Evolutionary conservation across 2,113 vertebrate genomes (phyloP).

Genomic region (Petrocephalus zakoni): DNA sequence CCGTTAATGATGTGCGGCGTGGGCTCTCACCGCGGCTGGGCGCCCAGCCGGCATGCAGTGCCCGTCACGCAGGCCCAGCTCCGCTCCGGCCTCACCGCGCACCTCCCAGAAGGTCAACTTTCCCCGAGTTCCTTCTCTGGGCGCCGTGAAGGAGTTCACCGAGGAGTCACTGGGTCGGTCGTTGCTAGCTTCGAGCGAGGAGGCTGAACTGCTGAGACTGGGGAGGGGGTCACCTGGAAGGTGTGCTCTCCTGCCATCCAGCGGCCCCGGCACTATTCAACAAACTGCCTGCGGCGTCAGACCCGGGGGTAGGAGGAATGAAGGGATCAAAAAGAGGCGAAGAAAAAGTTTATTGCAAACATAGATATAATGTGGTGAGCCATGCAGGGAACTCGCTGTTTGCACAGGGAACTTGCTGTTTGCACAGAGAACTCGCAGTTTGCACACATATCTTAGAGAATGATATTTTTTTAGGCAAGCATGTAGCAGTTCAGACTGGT

Average conservation of each 20-base stretch:
- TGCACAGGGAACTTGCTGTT: background rate
- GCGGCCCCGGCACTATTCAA: background rate
- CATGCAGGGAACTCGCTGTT: background rate
- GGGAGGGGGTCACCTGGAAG: background rate
- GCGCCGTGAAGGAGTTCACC: slow-evolving; percentile 50
- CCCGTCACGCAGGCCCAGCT: background rate
- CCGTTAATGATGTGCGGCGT: background rate
- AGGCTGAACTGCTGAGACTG: slow-evolving; percentile 26
- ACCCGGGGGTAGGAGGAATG: slow-evolving; percentile 47
- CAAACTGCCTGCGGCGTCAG: slow-evolving; percentile 1
- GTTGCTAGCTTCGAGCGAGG: slow-evolving; percentile 41
- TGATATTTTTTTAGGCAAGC: background rate
- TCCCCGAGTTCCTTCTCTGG: slow-evolving; percentile 34
- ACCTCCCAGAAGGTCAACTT: slow-evolving; percentile 25
- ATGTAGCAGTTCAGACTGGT: background rate
- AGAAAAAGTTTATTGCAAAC: slow-evolving; percentile 18
- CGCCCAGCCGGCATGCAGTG: background rate
- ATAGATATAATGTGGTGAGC: background rate
- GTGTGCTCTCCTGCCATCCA: background rate
- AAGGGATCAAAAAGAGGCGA: background rate
- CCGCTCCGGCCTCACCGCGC: background rate
- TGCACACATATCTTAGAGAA: background rate
- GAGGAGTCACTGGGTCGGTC: slow-evolving; percentile 56
- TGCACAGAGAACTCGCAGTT: background rate
- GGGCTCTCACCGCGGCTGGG: background rate